A percentile compares a stretch with the other conserved stretches of the same genome.
These are phyloP conservation scores for Deroplatys truncata DNA, from an alignment of 2,888 invertebrate species.

Conservation along the genomic window DNA sequence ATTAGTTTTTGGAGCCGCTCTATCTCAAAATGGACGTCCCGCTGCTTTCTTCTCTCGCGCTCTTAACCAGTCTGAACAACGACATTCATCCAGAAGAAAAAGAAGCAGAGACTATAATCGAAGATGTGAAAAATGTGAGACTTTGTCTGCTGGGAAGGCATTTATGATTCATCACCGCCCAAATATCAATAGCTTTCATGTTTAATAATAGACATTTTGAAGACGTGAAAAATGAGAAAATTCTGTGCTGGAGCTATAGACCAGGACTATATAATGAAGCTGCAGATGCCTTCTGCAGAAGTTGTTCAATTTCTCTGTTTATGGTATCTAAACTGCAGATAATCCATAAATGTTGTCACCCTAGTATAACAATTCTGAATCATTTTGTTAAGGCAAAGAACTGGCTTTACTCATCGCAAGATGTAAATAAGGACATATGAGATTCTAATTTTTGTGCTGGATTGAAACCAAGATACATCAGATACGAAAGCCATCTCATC, in stretches of 20 bases:
- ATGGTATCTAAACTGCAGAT: neutral
- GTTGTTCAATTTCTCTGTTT: neutral
- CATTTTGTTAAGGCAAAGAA: neutral
- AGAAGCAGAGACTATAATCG: neutral
- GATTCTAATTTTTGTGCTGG: too few species aligned
- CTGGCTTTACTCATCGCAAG: neutral
- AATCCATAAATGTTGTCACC: neutral
- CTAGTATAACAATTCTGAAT: neutral
- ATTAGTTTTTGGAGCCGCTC: conserved; percentile 23
- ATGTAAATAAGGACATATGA: neutral
- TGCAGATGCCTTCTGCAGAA: neutral
- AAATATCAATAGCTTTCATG: neutral
- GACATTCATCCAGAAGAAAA: neutral
- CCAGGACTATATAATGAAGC: neutral
- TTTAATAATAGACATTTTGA: neutral
- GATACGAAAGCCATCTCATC: too few species aligned
- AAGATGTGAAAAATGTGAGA: neutral
- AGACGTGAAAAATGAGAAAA: neutral
- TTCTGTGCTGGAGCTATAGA: neutral
- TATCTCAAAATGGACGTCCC: conserved; percentile 24
- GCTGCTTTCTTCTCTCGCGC: conserved; percentile 4
- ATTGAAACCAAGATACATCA: too few species aligned
- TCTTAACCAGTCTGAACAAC: neutral
- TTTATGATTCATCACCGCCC: neutral
- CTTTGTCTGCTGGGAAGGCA: neutral